A percentile compares a stretch with the other conserved stretches of the same genome.
Conservation (phyloP, 2,888 invertebrate species). For the Zeuzera pyrina region DNA sequence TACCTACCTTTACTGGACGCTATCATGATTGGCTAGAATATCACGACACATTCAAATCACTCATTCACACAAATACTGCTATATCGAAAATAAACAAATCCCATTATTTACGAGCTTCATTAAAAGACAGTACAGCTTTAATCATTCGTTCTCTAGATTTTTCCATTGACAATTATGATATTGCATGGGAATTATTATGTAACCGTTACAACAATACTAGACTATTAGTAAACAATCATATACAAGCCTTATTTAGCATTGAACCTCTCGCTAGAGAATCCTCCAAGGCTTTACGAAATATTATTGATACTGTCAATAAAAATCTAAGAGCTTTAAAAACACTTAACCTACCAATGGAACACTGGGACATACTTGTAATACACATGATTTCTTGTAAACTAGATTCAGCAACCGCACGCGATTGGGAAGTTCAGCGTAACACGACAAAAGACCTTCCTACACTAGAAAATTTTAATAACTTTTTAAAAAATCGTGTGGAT, state of each 20-base stretch:
- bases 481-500: background rate
- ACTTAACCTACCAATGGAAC: background rate
- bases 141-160: background rate
- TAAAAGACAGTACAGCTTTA: background rate
- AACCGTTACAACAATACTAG: constrained; percentile 1
- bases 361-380: background rate
- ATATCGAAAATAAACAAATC: background rate
- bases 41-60: constrained; percentile 6
- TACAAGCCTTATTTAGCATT: background rate
- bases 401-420: background rate
- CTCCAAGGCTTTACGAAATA: background rate
- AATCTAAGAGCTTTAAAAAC: no score
- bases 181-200: background rate
- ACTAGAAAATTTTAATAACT: background rate
- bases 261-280: background rate
- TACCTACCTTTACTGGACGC: constrained; percentile 8
- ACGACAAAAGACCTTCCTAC: no score
- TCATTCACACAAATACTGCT: background rate
- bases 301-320: no score
- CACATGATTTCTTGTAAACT: background rate
- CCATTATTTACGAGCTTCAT: background rate
- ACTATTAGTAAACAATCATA: background rate
- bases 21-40: constrained; percentile 9
- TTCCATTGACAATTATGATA: background rate
- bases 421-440: no score